Conservation (phyloP, 2,113 vertebrate genomes). For the Heterotis niloticus region DNA sequence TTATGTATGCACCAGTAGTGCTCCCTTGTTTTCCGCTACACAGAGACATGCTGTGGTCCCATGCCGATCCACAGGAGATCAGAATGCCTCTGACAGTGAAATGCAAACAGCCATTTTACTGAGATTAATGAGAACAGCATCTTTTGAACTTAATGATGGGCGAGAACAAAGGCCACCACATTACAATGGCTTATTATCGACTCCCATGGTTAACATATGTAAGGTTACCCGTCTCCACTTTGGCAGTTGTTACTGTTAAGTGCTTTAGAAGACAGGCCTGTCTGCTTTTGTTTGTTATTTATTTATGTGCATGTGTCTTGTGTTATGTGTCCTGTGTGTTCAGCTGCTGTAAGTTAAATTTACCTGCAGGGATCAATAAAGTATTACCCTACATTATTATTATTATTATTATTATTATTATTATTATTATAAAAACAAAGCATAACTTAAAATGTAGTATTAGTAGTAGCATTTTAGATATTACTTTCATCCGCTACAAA, state of each 20-base stretch:
- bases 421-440: no score
- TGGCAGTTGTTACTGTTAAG: background rate
- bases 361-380: no score
- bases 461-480: no score
- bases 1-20: slow-evolving; percentile 8
- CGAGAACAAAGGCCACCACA: slow-evolving; percentile 6
- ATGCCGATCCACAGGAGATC: slow-evolving; percentile 6
- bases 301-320: no score
- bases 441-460: no score
- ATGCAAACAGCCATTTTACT: background rate
- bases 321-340: no score
- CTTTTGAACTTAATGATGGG: slow-evolving; percentile 14
- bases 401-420: no score
- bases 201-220: background rate
- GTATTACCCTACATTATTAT: no score
- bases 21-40: background rate
- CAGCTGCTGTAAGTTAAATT: no score
- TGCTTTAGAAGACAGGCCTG: slow-evolving; percentile 6
- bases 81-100: background rate
- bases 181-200: background rate
- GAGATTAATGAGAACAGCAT: background rate
- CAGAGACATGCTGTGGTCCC: background rate
- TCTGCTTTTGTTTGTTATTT: background rate
- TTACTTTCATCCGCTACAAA: no score
- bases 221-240: background rate